phyloP scores from a whole-genome alignment of 2,888 invertebrate genomes.

The Linnaemya tessellans region DNA sequence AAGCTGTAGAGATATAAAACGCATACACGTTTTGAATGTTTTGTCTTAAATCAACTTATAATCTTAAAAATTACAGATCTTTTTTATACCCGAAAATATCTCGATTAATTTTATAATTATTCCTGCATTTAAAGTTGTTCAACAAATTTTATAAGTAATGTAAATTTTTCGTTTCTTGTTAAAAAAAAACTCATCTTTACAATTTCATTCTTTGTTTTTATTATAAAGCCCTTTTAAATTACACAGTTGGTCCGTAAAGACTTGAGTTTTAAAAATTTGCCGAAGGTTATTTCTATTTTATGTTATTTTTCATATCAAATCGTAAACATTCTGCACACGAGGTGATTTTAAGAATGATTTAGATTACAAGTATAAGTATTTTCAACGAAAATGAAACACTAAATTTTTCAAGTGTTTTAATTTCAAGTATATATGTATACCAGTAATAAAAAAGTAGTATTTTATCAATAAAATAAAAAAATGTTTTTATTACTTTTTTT shows the following conservation, averaged over 20 bases:
- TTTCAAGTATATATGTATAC: conserved; percentile 45
- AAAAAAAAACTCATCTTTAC: conserved; percentile 25
- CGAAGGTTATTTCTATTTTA: conserved; percentile 10
- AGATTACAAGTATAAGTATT: conserved; percentile 1
- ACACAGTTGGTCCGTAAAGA: background rate
- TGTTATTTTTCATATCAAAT: conserved; percentile 11
- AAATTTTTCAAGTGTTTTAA: conserved; percentile 21
- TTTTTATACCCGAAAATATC: conserved; percentile 41
- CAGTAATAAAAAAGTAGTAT: conserved; percentile 47
- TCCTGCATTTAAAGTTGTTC: background rate
- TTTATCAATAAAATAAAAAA: conserved; percentile 52
- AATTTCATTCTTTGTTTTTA: conserved; percentile 13
- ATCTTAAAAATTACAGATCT: conserved; percentile 15
- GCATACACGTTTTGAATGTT: background rate
- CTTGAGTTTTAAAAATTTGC: conserved; percentile 29
- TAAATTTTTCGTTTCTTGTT: background rate
- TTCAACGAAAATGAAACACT: background rate
- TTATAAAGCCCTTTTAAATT: conserved; percentile 8
- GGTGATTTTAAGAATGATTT: background rate
- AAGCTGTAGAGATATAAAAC: conserved; percentile 81
- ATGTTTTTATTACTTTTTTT: background rate
- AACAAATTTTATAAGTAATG: conserved; percentile 29
- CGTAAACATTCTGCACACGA: background rate
- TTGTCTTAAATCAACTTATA: background rate
- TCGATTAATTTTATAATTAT: conserved; percentile 22